phyloP scores from a whole-genome alignment of 2,797 vertebrate genomes.

The Sebastes hopkinsi region DNA sequence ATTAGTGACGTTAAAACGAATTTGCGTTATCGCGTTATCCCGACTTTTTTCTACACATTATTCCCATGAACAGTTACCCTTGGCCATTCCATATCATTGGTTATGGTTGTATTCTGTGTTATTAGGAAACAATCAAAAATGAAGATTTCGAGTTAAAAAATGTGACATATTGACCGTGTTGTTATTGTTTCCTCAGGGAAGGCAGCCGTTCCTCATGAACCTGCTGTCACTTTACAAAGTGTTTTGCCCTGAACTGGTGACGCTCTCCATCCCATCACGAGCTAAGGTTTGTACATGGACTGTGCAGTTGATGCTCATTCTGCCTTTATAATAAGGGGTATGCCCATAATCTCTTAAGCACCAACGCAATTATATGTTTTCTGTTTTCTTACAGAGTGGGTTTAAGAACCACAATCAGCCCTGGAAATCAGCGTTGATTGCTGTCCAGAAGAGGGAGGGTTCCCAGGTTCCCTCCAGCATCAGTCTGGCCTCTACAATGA shows the following conservation, averaged over 20 bases:
- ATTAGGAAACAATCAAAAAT: slow-evolving; percentile 1
- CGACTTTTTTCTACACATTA: too few relatives aligned
- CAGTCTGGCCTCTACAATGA: slow-evolving; percentile 54
- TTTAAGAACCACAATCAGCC: slow-evolving; percentile 87
- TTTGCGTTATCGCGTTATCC: background rate
- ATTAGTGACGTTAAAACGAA: too few relatives aligned
- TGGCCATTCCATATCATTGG: background rate
- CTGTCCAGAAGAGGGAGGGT: slow-evolving; percentile 80
- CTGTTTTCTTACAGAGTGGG: slow-evolving; percentile 78
- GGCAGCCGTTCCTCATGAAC: slow-evolving; percentile 87
- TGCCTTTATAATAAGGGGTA: background rate
- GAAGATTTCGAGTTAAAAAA: background rate
- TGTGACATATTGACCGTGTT: background rate
- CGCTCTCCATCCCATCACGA: slow-evolving; percentile 83
- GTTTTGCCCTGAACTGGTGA: slow-evolving; percentile 88
- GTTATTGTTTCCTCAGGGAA: slow-evolving; percentile 82
- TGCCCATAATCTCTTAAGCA: background rate
- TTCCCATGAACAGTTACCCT: background rate
- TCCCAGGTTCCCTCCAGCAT: slow-evolving; percentile 37
- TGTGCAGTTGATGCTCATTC: background rate
- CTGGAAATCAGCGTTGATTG: slow-evolving; percentile 85
- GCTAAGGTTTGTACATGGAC: slow-evolving; percentile 83
- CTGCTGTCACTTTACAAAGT: slow-evolving; percentile 92
- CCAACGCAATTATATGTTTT: background rate
- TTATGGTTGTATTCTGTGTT: background rate